Base-by-base conservation (phyloP, 2,113 vertebrate species). In the human (Homo sapiens) region DNA sequence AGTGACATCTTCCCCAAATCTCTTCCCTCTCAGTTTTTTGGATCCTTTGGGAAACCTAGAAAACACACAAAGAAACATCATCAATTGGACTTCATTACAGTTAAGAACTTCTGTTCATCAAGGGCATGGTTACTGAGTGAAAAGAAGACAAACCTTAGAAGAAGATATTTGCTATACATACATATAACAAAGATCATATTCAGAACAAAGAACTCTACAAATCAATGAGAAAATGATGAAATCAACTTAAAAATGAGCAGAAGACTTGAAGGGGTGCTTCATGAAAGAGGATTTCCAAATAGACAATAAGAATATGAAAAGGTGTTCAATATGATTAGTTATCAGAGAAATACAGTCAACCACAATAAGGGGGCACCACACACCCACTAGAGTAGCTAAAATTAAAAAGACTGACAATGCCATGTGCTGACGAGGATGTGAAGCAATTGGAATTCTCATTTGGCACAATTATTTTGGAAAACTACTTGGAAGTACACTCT, bases 191-290 rank as follows among this genome's bases (percentile, higher is more conserved):
- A 64, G 7, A 32, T n/a, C 66, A n/a, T 20, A 61, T 70, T 92
- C 76, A 30, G 48, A 55, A 32, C 72, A 66, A 85, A 83, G 38
- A 76, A 22, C 22, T 64, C 66, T 55, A 55, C 35, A 52, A 48
- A 66, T 43, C 64, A 52, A 5, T 83, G 61, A 89, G 81, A 66
- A 90, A 61, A 48, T 68, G 17, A 30, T 5, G 30, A 73, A 50
- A 12, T 38, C 50, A 73, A 59, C 45, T 94, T 80, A 66, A 90
- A 93, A 90, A 87, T 85, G 27, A 96, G n/a, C 23, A 50, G 38
- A 88, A 93, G 57, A 11, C n/a, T 43, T 64, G 14, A 90, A 78
- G 18, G 57, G 11, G 6, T 1, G 30, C 35, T 55, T 94, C n/a
- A 14, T 82, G 52, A 57, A 94, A 92, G 81, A 59, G 4, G 25